Base-by-base conservation (phyloP, 2,888 invertebrate genomes). In the Tortrix viridana region DNA sequence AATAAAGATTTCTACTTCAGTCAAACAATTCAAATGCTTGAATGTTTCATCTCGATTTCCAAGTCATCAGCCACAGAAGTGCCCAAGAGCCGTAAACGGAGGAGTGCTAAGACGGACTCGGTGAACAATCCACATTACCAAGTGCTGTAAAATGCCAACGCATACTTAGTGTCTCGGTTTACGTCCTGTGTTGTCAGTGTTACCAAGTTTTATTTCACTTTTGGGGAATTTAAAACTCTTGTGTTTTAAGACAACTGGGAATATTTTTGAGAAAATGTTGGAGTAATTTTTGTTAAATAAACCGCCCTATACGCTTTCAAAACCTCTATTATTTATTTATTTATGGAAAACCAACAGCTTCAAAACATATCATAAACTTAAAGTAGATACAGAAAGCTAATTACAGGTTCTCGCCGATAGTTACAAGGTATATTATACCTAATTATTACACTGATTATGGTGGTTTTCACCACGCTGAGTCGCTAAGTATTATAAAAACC, bases 151-250 rank as follows among this genome's bases (percentile, higher is more conserved):
- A 63, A 63, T 57, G 26, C 23, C 5, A 54, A 38, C 19, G 47
- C 52, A 52, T 53, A 57, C 53, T 63, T 32, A 63, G 57, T 50
- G 50, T 49, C 50, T 20, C 43, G 22, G 55, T 61, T 61, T 56
- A 61, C 55, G 55, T 56, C 61, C 54, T 41, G 41, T 57, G 62
- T 62, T 62, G 44, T 26, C 61, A 26, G 37, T 44, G 22, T 44
- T 49, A 38, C 23, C 44, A 12, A 55, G 62, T 62, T 62, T 62
- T 62, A 57, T 62, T 62, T 62, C 56, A 62, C 62, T 62, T 62
- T 56, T 62, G 56, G 62, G 62, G 56, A 62, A 57, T 57, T 62
- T 57, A 46, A 57, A 62, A 62, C 56, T 50, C 46, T 32, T 32
- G 46, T 56, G 22, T 57, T 46, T 26, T 43, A 43, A 41, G 52